Evolutionary conservation across 2,888 invertebrate species (phyloP).

Genomic region (Lutraria lutraria): DNA sequence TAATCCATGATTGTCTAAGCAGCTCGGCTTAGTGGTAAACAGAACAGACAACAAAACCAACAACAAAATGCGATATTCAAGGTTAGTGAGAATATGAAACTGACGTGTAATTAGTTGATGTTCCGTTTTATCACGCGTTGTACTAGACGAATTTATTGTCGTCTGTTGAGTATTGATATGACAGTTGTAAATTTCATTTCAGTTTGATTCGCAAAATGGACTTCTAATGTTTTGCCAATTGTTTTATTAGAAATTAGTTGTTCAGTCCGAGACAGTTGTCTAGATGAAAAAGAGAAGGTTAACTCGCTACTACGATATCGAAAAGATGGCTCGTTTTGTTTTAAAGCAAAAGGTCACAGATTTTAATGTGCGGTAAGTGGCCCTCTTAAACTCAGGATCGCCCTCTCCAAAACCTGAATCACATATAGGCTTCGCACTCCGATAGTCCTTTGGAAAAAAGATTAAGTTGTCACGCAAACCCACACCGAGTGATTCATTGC

Average conservation of each 20-base stretch:
- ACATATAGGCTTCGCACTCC: slow-evolving; percentile 19
- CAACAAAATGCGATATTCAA: not conserved
- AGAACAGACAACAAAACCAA: not conserved
- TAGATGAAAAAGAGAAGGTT: not conserved
- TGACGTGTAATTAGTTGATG: not conserved
- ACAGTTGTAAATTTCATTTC: slow-evolving; percentile 10
- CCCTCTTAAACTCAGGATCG: slow-evolving; percentile 33
- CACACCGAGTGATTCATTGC: slow-evolving; percentile 59
- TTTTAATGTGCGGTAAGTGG: slow-evolving; percentile 38
- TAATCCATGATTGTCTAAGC: not conserved
- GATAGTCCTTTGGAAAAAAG: slow-evolving; percentile 46
- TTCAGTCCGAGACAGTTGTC: slow-evolving; percentile 10
- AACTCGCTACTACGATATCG: not conserved
- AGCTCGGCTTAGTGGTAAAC: not conserved
- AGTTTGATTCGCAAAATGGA: slow-evolving; percentile 9
- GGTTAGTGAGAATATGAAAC: not conserved
- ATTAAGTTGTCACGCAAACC: slow-evolving; percentile 65
- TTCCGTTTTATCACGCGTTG: not conserved
- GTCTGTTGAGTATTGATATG: slow-evolving; percentile 8
- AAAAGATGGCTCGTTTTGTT: slow-evolving; percentile 21
- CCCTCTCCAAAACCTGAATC: slow-evolving; percentile 36
- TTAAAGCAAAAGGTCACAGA: not conserved
- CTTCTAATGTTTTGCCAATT: not conserved
- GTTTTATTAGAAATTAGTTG: slow-evolving; percentile 21
- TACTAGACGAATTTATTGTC: not conserved